Conservation (phyloP, 2,797 vertebrate species). For the Manis javanica region DNA sequence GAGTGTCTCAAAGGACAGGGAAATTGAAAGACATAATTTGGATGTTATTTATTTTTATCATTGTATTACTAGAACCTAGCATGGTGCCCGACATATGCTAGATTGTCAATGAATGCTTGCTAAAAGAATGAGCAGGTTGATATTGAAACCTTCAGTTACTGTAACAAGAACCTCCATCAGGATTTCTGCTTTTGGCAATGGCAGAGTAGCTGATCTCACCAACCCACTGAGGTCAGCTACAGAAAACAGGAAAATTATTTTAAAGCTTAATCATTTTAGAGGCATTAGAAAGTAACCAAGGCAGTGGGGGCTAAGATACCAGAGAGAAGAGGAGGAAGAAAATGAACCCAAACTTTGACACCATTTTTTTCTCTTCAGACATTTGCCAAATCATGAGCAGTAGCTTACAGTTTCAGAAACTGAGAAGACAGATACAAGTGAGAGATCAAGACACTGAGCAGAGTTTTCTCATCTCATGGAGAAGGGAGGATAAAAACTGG, state of each 20-base stretch:
- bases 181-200: neutral
- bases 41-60: neutral
- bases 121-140: neutral
- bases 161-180: neutral
- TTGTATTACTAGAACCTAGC: neutral
- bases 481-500: neutral
- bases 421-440: neutral
- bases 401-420: neutral
- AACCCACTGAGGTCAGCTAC: neutral
- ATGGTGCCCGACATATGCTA: neutral
- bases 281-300: neutral
- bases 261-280: neutral
- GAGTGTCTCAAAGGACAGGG: neutral
- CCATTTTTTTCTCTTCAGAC: neutral
- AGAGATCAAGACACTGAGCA: neutral
- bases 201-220: neutral
- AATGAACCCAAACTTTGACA: neutral
- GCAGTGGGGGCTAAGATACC: neutral
- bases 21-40: neutral
- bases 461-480: neutral
- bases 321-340: neutral
- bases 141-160: neutral
- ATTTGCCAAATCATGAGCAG: neutral
- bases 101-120: neutral
- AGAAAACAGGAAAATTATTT: neutral